Evolutionary conservation across 2,888 invertebrate genomes (phyloP), one percentile per base, ranked within the genome.

Genomic region (Phasia obesa): DNA sequence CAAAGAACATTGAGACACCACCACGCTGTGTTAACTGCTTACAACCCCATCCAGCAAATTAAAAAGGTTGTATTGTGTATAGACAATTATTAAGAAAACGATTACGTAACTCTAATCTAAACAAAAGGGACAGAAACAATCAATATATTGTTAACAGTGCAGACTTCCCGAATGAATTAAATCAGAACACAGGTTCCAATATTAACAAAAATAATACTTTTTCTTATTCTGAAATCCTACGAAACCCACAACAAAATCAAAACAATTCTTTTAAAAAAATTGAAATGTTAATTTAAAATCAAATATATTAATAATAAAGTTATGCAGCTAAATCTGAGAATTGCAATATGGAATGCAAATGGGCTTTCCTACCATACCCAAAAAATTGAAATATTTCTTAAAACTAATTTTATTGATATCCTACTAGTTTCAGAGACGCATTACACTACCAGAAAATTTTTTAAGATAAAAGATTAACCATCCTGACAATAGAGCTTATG

Each of bases 271-370:
- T 59, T 38, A 38, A 59, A 38, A 59, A 59, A 59, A 11, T 59
- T 13, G 35, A 59, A 35, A 59, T 38, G 21, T 23, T 57, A 57
- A 57, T 57, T 35, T 11, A 57, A 13, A 35, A 35, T 11, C 35
- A 57, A 57, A 57, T 21, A 38, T 38, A 35, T 35, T 35, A 35
- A 35, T 35, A 35, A 11, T 11, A 35, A 38, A 21, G 11, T 13
- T 60, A 38, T 60, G 35, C 23, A 60, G 21, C 15, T 38, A 5
- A 60, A 60, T 23, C 15, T 60, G 6, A 60, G 38, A 42, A 60
- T 60, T 25, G 53, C 53, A 53, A 53, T 38, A 60, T 60, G 60
- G 21, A 60, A 60, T 38, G 59, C 59, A 11, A 59, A 59, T 5
- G 59, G 59, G 19, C 17, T 59, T 59, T n/a, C n/a, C n/a, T n/a